Evolutionary conservation across 2,888 invertebrate species (phyloP).

Genomic region (Campoplex nolae): DNA sequence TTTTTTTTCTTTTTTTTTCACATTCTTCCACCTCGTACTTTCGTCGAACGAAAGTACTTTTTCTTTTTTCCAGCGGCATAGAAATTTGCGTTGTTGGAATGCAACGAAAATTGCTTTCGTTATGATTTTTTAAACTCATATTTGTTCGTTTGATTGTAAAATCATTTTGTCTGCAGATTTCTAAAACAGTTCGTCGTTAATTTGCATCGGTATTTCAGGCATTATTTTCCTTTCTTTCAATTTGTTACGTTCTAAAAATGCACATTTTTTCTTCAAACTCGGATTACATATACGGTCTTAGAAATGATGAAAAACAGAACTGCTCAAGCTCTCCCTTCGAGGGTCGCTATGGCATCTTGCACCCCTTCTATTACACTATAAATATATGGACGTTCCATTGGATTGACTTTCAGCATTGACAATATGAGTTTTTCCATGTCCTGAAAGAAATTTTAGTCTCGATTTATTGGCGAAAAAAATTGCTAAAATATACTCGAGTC

Average conservation of each 20-base stretch:
- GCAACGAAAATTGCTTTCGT: not conserved
- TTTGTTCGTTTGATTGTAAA: not conserved
- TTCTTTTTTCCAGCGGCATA: not conserved
- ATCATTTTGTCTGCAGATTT: not conserved
- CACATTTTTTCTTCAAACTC: conserved; percentile 13
- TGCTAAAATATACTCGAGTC: conserved; percentile 2
- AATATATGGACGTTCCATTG: conserved; percentile 91
- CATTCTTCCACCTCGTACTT: not conserved
- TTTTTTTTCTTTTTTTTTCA: not conserved
- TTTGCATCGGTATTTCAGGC: not conserved
- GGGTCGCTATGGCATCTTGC: conserved; percentile 86
- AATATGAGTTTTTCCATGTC: conserved; percentile 89
- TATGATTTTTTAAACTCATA: not conserved
- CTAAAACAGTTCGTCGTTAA: conserved; percentile 11
- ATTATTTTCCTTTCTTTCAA: not conserved
- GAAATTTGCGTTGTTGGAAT: not conserved
- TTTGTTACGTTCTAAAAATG: not conserved
- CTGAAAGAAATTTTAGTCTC: conserved; percentile 83
- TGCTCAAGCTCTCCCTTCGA: conserved; percentile 87
- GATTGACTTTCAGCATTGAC: conserved; percentile 90
- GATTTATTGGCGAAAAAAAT: not conserved
- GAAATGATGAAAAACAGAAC: conserved; percentile 4
- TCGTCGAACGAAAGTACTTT: not conserved
- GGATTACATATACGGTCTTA: conserved; percentile 23
- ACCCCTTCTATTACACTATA: conserved; percentile 89